Evolutionary conservation across 23 tunicate species (phyloP), one percentile per base, ranked within the genome.

Genomic region (Botrylloides violaceus): DNA sequence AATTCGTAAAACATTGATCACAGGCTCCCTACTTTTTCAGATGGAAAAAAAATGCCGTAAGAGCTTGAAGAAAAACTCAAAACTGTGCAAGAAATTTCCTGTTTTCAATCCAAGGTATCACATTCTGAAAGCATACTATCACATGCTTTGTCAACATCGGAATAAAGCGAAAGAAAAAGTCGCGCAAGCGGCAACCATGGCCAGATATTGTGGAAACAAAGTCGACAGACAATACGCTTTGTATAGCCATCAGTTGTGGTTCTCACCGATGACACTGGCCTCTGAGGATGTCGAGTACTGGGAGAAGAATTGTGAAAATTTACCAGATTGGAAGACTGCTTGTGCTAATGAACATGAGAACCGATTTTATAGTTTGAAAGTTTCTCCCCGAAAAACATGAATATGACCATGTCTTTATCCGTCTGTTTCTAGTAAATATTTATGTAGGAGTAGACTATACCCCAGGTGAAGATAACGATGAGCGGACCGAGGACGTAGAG

Each of bases 211-310:
- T 49, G 94, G 94, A 32, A 85, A 85, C 66, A 30, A 34, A 1
- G 56, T 79, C 32, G 96, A 88, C 66, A 66, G 79, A 0, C 77
- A 77, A 43, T 88, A 87, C 87, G 96, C 96, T 27, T 32, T 24
- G 35, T 80, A 66, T 26, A 88, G 84, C 76, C 70, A 73, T 36
- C 24, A 31, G 12, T 22, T 73, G 15, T 88, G 88, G 88, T 78
- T 82, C 47, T 58, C 48, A 4, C 1, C 48, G 30, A 27, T n/a
- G 0, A n/a, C 59, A 22, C 32, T 29, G 32, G 30, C 63, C 18
- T 32, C 3, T 28, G 35, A 34, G 34, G 58, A 49, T 32, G 30
- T 32, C 24, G 68, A 68, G 24, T 83, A 76, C 61, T 83, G 90
- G 90, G 49, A 34, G 4, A 29, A 61, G 6, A 60, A 83, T 26